A percentile compares a stretch with the other conserved stretches of the same genome.
Conservation (phyloP, 2,888 invertebrate genomes). For the Aporophyla nigra region DNA sequence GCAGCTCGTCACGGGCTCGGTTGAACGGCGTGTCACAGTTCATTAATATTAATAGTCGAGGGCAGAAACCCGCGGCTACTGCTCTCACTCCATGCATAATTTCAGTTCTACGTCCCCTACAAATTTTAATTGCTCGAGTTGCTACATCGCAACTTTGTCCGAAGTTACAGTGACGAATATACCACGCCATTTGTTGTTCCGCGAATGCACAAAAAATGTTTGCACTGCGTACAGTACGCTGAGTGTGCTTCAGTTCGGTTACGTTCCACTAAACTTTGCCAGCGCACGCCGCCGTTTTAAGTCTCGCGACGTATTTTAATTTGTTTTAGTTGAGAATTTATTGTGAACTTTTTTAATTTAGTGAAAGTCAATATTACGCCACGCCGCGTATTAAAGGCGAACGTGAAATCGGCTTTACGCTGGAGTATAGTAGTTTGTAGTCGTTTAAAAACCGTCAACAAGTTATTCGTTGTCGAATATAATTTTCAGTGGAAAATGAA, state of each 20-base stretch:
- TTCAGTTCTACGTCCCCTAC: slow-evolving; percentile 80
- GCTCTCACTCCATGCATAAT: slow-evolving; percentile 88
- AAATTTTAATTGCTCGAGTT: slow-evolving; percentile 87
- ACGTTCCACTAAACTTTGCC: slow-evolving; percentile 66
- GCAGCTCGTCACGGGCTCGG: slow-evolving; percentile 74
- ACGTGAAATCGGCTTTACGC: slow-evolving; percentile 31
- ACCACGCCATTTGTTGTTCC: slow-evolving; percentile 67
- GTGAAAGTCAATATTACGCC: slow-evolving; percentile 50
- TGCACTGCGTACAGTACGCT: slow-evolving; percentile 46
- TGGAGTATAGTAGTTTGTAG: slow-evolving; percentile 31
- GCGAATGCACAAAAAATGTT: slow-evolving; percentile 67
- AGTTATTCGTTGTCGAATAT: slow-evolving; percentile 3
- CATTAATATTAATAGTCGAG: slow-evolving; percentile 88
- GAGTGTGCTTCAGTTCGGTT: slow-evolving; percentile 63
- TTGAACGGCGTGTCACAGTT: slow-evolving; percentile 85
- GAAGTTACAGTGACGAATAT: slow-evolving; percentile 71
- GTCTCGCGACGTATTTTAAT: slow-evolving; percentile 67
- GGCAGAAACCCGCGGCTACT: slow-evolving; percentile 81
- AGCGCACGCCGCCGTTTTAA: slow-evolving; percentile 55
- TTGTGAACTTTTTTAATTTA: slow-evolving; percentile 64
- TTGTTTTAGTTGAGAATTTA: slow-evolving; percentile 66
- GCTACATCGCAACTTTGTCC: slow-evolving; percentile 78
- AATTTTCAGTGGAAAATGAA: slow-evolving; percentile 12
- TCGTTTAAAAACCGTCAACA: slow-evolving; percentile 30
- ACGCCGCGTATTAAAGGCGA: slow-evolving; percentile 30